Percentiles rank a stretch among this genome's conserved stretches.
phyloP scores from a whole-genome alignment of 2,888 invertebrate species.

The Balanococcus diminutus region DNA sequence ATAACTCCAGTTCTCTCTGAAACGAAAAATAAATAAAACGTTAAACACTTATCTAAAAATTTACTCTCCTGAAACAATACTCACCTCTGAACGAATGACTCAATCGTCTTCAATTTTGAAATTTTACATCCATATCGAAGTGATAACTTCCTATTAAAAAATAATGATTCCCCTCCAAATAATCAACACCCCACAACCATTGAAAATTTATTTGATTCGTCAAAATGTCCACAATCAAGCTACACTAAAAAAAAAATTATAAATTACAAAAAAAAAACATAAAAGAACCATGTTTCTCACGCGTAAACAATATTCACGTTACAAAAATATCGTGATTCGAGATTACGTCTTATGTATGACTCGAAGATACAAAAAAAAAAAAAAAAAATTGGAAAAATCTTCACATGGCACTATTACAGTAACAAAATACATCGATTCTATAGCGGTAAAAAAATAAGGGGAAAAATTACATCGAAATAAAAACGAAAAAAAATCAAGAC shows the following conservation, averaged over 20 bases:
- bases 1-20: too few relatives aligned
- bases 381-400: neutral
- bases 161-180: too few relatives aligned
- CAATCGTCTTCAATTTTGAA: too few relatives aligned
- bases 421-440: conserved; percentile 33
- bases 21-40: neutral
- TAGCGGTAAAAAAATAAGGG: conserved; percentile 18
- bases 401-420: conserved; percentile 39
- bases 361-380: neutral
- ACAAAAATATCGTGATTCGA: conserved; percentile 23
- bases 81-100: neutral
- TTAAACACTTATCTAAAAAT: neutral
- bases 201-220: conserved; percentile 19
- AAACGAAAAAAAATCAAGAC: conserved; percentile 1
- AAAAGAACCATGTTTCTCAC: conserved; percentile 26
- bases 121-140: neutral
- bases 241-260: conserved; percentile 17
- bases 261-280: conserved; percentile 16
- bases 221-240: conserved; percentile 18
- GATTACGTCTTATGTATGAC: neutral
- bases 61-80: neutral
- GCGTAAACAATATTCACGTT: conserved; percentile 2
- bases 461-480: conserved; percentile 22
- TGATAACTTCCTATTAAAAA: neutral
- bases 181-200: neutral